phyloP scores from a whole-genome alignment of 2,113 vertebrate species.

The Nannospalax galili region DNA sequence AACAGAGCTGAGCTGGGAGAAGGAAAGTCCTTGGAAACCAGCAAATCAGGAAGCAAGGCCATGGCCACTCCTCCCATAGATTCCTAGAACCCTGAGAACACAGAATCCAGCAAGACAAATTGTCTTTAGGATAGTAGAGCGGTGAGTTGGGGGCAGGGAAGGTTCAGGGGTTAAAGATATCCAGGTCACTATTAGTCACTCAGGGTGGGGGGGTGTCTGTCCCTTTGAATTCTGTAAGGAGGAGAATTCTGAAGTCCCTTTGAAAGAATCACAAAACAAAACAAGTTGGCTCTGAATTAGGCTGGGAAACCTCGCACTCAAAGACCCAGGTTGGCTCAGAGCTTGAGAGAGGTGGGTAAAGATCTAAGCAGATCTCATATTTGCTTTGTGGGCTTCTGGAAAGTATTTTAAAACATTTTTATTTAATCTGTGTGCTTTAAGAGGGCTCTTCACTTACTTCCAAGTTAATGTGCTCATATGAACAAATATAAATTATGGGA shows the following conservation, averaged over 20 bases:
- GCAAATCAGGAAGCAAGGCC: not conserved
- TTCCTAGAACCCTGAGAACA: constrained; percentile 50
- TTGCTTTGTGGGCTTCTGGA: constrained; percentile 51
- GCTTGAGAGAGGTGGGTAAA: not conserved
- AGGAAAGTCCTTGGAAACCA: not conserved
- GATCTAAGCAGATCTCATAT: not conserved
- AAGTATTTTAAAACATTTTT: constrained; percentile 52
- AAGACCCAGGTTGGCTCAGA: not conserved
- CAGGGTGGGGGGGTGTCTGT: not conserved
- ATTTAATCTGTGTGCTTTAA: constrained; percentile 47
- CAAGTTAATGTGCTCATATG: not conserved
- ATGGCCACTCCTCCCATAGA: not conserved
- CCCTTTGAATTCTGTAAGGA: constrained; percentile 21
- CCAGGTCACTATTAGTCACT: not conserved
- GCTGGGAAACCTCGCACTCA: constrained; percentile 20
- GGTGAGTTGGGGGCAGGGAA: not conserved
- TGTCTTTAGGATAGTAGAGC: not conserved
- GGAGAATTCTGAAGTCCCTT: constrained; percentile 15
- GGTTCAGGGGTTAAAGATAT: not conserved
- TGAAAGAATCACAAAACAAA: constrained; percentile 17
- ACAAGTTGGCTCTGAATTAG: not conserved
- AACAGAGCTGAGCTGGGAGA: not conserved
- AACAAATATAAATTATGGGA: not conserved
- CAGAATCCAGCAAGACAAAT: constrained; percentile 38
- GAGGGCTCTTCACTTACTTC: constrained; percentile 19